Percentiles rank a stretch among this genome's conserved stretches.
Conservation (phyloP, 2,797 vertebrate genomes). For the Labroides dimidiatus region DNA sequence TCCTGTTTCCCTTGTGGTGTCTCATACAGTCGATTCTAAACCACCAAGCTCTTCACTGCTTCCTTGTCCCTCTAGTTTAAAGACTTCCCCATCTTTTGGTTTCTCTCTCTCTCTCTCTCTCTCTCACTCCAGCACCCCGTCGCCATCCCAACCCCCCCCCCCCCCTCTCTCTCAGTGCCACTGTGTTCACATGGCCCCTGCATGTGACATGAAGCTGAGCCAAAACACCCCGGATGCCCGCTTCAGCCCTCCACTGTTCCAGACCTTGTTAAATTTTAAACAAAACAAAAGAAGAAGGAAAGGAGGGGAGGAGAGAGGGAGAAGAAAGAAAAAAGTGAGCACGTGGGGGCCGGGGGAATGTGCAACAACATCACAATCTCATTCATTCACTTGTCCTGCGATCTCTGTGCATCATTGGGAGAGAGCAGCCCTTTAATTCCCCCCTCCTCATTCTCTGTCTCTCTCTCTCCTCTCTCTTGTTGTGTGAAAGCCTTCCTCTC, state of each 20-base stretch:
- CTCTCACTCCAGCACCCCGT: constrained; percentile 22
- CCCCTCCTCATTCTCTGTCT: neutral
- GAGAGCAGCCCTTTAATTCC: constrained; percentile 66
- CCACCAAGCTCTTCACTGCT: constrained; percentile 19
- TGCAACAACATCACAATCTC: constrained; percentile 78
- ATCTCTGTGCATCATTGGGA: constrained; percentile 63
- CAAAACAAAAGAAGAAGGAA: constrained; percentile 79
- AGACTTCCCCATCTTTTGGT: constrained; percentile 50
- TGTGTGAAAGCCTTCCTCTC: constrained; percentile 47
- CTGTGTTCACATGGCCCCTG: constrained; percentile 83
- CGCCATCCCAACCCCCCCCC: neutral
- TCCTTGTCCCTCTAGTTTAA: constrained; percentile 53
- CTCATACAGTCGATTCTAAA: constrained; percentile 24
- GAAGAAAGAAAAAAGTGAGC: constrained; percentile 45
- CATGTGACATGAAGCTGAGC: constrained; percentile 83
- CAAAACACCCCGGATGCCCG: constrained; percentile 85
- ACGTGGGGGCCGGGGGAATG: constrained; percentile 73
- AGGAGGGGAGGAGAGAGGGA: constrained; percentile 21
- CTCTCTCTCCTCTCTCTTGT: constrained; percentile 12
- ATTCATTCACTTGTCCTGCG: constrained; percentile 68
- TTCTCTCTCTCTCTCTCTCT: constrained; percentile 23
- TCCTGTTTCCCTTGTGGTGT: constrained; percentile 31
- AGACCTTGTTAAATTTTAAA: constrained; percentile 85
- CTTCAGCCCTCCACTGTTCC: constrained; percentile 80
- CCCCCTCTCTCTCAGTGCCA: constrained; percentile 62